These are phyloP conservation scores for Typhlomys cinereus DNA, from an alignment of 2,113 vertebrate genomes.

Conservation along the genomic window DNA sequence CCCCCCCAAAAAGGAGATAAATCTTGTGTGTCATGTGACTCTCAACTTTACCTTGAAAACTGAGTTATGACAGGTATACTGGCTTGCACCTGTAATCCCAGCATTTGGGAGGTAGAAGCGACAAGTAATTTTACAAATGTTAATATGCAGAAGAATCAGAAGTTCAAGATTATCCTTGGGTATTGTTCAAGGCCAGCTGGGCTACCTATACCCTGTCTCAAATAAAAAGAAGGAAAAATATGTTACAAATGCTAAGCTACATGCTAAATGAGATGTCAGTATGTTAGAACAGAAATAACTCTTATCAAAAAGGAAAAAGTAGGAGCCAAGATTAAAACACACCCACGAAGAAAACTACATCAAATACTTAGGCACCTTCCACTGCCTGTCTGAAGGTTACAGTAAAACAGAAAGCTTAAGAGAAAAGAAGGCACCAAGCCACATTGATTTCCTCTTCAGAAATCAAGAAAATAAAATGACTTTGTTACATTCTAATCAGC, in stretches of 20 bases:
- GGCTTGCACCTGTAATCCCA: background rate
- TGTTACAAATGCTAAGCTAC: background rate
- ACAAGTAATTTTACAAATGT: too few species aligned
- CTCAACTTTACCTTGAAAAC: conserved; percentile 49
- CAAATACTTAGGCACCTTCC: background rate
- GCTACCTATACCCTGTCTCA: background rate
- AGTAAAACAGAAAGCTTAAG: conserved; percentile 14
- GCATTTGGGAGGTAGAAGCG: background rate
- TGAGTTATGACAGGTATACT: background rate
- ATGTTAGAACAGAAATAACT: background rate
- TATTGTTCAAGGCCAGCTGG: background rate
- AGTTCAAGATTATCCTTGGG: background rate
- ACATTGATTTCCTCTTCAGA: conserved; percentile 47
- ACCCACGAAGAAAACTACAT: conserved; percentile 51
- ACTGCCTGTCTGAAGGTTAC: background rate
- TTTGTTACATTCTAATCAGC: conserved; percentile 35
- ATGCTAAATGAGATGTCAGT: background rate
- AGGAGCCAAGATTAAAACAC: conserved; percentile 29
- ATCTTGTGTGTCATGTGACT: background rate
- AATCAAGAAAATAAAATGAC: conserved; percentile 46
- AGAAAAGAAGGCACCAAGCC: conserved; percentile 11
- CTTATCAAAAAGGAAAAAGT: conserved; percentile 3
- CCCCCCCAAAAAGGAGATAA: conserved; percentile 37
- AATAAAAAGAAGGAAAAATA: background rate
- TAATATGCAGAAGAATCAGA: background rate